phyloP scores from a whole-genome alignment of 2,797 vertebrate species.

The Thripadectes ignobilis region DNA sequence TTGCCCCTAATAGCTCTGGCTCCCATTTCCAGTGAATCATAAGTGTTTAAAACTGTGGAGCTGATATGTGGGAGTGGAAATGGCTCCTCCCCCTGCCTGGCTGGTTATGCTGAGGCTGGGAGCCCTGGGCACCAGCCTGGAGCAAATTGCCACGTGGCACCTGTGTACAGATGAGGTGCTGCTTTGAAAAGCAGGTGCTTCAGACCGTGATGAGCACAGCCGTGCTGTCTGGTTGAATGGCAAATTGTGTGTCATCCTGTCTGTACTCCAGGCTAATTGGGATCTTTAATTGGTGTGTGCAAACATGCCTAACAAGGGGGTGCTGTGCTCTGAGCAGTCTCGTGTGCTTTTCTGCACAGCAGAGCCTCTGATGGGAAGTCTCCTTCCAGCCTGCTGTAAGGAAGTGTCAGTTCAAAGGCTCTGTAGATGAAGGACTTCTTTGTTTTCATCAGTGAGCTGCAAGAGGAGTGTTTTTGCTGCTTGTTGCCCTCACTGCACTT shows the following conservation, averaged over 20 bases:
- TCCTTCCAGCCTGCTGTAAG: not conserved
- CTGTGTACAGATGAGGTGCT: not conserved
- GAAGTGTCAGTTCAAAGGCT: not conserved
- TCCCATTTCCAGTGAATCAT: not conserved
- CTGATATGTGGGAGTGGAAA: not conserved
- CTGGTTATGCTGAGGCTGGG: not conserved
- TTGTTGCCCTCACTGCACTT: accelerated
- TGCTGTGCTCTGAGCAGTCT: not conserved
- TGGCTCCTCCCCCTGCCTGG: not conserved
- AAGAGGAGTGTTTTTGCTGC: not conserved
- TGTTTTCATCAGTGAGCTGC: not conserved
- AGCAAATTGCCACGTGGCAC: not conserved
- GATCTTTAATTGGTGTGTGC: not conserved
- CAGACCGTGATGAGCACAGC: not conserved
- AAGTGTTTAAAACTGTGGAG: not conserved
- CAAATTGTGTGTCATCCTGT: not conserved
- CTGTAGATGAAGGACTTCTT: not conserved
- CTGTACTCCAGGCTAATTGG: not conserved
- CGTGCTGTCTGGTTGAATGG: not conserved
- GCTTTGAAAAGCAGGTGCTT: not conserved
- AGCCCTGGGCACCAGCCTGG: not conserved
- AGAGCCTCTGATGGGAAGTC: not conserved
- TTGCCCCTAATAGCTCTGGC: too few relatives aligned
- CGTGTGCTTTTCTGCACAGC: accelerated
- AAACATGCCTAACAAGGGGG: not conserved